Evolutionary conservation across 2,797 vertebrate genomes (phyloP), one percentile per base, ranked within the genome.

Genomic region (Cynodonichthys magdalenae): DNA sequence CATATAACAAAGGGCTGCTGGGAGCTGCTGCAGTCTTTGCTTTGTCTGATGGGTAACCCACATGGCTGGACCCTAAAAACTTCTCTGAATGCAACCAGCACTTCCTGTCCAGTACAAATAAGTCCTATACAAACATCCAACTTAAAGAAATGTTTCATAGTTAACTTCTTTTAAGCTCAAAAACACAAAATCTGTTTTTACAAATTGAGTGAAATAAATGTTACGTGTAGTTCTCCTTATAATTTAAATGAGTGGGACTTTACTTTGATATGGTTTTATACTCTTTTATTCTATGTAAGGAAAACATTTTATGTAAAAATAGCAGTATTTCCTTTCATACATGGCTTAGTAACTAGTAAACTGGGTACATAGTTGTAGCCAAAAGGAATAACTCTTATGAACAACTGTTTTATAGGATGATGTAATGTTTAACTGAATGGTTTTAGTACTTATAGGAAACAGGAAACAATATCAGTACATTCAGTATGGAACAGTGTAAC

Each of bases 101-200:
- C 42, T 15, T 29, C 34, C 47, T 56, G 18, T 2, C 47, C 36
- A 27, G 5, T 41, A 5, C 27, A 36, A 19, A 59, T 6, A 29
- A 2, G 1, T 11, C 53, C 55, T 24, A 29, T 14, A n/a, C n/a
- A n/a, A 17, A 54, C 24, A 46, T 27, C 24, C 55, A n/a, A 15
- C n/a, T 24, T 55, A 2, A 18, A 63, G 42, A 54, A 9, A 59
- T 51, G 44, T 53, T 56, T 46, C 44, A 48, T 27, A 12, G 41
- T 53, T 46, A 59, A 19, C 5, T 34, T 59, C 45, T 51, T 15
- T 61, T 36, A 2, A 51, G 17, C 39, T 12, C 14, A 54, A 46
- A 5, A 47, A 59, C 18, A 12, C 31, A 14, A 5, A 46, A 53
- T 5, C 49, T 42, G 19, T 12, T 48, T 63, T 11, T 18, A 36